Percentiles rank a stretch among this genome's conserved stretches.
Evolutionary conservation across 2,797 vertebrate species (phyloP).

Genomic region (Florisuga fusca): DNA sequence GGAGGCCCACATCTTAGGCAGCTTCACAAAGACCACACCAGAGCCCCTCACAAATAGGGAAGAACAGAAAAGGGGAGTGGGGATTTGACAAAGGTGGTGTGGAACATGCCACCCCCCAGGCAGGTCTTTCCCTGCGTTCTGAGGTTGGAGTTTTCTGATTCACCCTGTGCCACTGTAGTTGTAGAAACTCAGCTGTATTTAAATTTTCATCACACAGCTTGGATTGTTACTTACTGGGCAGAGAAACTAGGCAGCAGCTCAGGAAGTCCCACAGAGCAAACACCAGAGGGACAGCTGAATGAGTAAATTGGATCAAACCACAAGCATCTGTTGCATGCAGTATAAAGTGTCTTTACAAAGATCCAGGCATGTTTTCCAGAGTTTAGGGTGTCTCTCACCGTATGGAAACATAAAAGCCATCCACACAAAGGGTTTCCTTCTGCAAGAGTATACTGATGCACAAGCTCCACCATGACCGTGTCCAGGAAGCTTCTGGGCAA

Average conservation of each 20-base stretch:
- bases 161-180: neutral
- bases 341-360: neutral
- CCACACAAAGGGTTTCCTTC: neutral
- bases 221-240: neutral
- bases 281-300: neutral
- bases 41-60: neutral
- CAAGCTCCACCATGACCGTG: neutral
- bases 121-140: neutral
- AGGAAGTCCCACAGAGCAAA: neutral
- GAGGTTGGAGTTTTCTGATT: neutral
- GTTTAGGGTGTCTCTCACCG: neutral
- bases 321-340: conserved; percentile 31
- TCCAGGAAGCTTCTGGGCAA: neutral
- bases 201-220: conserved; percentile 7
- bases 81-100: neutral
- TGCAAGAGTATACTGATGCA: neutral
- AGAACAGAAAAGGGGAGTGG: rapidly evolving
- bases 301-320: neutral
- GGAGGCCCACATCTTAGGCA: neutral
- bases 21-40: neutral
- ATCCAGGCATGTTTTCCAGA: conserved; percentile 13
- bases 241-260: neutral
- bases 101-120: neutral
- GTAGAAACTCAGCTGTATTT: neutral
- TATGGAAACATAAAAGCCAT: neutral